A percentile compares a stretch with the other conserved stretches of the same genome.
These are phyloP conservation scores for Drosophila simulans DNA, from an alignment of 1,140 invertebrate species.

Conservation along the genomic window DNA sequence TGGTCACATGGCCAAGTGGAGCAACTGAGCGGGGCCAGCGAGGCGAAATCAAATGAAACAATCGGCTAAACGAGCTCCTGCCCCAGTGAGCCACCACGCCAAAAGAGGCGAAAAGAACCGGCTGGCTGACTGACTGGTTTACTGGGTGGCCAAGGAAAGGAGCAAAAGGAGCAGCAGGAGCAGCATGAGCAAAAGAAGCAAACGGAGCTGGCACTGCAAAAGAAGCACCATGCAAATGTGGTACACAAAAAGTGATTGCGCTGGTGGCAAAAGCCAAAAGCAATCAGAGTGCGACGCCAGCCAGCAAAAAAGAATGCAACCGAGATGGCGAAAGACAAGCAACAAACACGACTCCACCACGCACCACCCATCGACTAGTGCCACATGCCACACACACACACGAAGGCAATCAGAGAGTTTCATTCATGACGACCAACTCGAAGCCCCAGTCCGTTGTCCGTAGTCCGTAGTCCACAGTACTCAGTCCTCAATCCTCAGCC, in stretches of 20 bases:
- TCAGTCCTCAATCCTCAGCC: slow-evolving; percentile 6
- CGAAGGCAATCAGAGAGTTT: slow-evolving; percentile 36
- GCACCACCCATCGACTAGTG: slow-evolving; percentile 8
- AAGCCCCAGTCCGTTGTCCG: slow-evolving; percentile 20
- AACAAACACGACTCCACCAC: slow-evolving; percentile 29
- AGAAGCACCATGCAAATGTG: slow-evolving; percentile 17
- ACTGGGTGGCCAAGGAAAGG: no score
- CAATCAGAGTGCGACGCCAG: slow-evolving; percentile 25
- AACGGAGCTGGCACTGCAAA: slow-evolving; percentile 6
- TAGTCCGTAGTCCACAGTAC: slow-evolving; percentile 1
- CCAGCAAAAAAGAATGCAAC: slow-evolving; percentile 62
- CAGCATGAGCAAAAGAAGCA: neutral
- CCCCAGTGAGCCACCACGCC: neutral
- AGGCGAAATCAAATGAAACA: slow-evolving; percentile 46
- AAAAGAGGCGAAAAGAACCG: neutral
- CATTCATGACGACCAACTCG: slow-evolving; percentile 71
- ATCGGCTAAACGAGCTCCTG: slow-evolving; percentile 37
- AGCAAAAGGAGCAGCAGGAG: neutral
- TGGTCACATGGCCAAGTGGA: slow-evolving; percentile 23
- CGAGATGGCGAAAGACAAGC: slow-evolving; percentile 62
- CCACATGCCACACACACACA: slow-evolving; percentile 2
- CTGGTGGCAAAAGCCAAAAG: slow-evolving; percentile 31
- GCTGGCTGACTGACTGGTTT: no score
- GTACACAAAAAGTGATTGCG: slow-evolving; percentile 18
- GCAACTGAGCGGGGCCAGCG: slow-evolving; percentile 13